Base-by-base conservation (phyloP, 37 sponge, comb jelly and placozoan genomes). In the Crambe crambe region DNA sequence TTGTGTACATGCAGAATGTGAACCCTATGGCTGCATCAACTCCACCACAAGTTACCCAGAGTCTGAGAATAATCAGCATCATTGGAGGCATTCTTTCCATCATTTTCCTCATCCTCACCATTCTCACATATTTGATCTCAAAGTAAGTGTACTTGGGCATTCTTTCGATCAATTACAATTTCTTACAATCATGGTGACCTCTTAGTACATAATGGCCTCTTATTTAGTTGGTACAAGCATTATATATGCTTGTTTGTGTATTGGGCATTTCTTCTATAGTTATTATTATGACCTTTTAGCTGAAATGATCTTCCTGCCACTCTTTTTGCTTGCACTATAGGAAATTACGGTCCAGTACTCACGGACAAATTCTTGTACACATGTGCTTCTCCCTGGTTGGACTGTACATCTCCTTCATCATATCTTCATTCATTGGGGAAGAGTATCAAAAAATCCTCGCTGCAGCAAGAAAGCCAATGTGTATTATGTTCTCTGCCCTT, bases 401-500 rank as follows among this genome's bases (percentile, higher is more conserved):
- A 3, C 18, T 76, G 6, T 76, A 76, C 77, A 37, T 76, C 2
- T 21, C 23, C 22, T 76, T 58, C 25, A 76, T 58, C 2, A 32
- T 76, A 17, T 43, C 64, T 63, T 26, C 47, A 1, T 35, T 73
- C 51, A 12, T 47, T 6, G 51, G 51, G 12, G 12, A 12, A 47
- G 6, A 15, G 6, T 47, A 47, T 47, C 10, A 15, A 12, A 12
- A 47, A 15, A 12, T 47, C 25, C 18, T 20, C 4, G 25, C 15
- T 9, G 63, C 25, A 61, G 63, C 15, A 5, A 27, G 30, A 5
- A 61, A 27, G 29, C 25, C 30, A 8, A 5, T 23, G n/a, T 83
- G 84, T 67, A 68, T 40, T 5, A 10, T 75, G 23, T 17, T 54
- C 2, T 75, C 76, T 32, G 70, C 70, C 30, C 70, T 83, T 10